Evolutionary conservation across 2,113 vertebrate genomes (phyloP).

Genomic region (Colius striatus): DNA sequence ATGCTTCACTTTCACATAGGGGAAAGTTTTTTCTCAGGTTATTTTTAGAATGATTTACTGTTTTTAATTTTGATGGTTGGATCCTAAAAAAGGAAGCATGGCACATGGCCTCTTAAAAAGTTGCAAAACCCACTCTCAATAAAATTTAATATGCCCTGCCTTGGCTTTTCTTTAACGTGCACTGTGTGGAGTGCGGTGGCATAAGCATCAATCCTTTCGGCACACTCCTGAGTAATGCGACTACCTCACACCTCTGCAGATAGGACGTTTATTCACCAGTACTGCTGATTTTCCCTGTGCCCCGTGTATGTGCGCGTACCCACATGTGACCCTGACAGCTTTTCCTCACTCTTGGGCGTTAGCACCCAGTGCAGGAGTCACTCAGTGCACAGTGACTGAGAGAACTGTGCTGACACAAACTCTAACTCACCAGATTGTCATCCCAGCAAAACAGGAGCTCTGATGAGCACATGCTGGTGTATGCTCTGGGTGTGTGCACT

Average conservation of each 20-base stretch:
- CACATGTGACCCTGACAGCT: background rate
- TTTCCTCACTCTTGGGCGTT: background rate
- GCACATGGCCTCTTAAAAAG: conserved; percentile 61
- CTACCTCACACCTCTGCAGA: conserved; percentile 39
- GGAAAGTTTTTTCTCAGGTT: conserved; percentile 56
- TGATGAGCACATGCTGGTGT: background rate
- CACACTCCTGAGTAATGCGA: background rate
- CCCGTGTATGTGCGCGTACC: fast-evolving
- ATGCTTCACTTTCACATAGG: conserved; percentile 23
- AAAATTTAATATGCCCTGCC: conserved; percentile 60
- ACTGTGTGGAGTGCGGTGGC: conserved; percentile 22
- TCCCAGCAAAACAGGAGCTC: background rate
- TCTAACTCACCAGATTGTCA: background rate
- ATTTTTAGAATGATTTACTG: conserved; percentile 70
- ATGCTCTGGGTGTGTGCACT: too few species aligned
- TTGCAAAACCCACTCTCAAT: conserved; percentile 65
- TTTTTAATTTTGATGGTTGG: conserved; percentile 62
- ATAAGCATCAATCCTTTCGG: conserved; percentile 38
- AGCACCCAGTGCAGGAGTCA: background rate
- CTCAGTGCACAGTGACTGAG: background rate
- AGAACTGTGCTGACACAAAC: background rate
- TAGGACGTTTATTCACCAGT: background rate
- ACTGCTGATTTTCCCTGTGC: background rate
- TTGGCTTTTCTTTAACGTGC: conserved; percentile 55
- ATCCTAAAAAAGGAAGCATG: conserved; percentile 62